These are phyloP conservation scores for Melinaea marsaeus DNA, from an alignment of 2,888 invertebrate genomes.

Conservation along the genomic window DNA sequence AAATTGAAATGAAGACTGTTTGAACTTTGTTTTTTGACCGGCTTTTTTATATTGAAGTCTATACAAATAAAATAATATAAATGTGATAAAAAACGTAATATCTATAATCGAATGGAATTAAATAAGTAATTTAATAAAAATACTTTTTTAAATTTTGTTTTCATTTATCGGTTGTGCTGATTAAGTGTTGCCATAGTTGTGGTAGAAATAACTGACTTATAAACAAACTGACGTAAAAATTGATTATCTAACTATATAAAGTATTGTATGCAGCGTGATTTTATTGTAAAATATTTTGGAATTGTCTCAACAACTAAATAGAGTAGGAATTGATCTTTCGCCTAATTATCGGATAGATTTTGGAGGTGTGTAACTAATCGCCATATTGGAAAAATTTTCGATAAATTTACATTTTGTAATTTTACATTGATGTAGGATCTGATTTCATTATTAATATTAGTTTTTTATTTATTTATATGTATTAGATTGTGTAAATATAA, in stretches of 20 bases:
- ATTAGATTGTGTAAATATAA: conserved; percentile 62
- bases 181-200: neutral
- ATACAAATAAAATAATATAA: neutral
- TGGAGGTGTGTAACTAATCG: conserved; percentile 29
- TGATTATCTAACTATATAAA: conserved; percentile 3
- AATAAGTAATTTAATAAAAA: no score
- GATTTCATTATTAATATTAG: conserved; percentile 10
- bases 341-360: conserved; percentile 33
- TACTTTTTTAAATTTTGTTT: no score
- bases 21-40: conserved; percentile 1
- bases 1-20: conserved; percentile 2
- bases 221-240: no score
- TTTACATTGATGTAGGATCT: conserved; percentile 31
- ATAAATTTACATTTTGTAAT: conserved; percentile 53
- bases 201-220: no score
- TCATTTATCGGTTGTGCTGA: no score
- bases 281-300: conserved; percentile 21
- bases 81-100: no score
- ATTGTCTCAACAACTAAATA: conserved; percentile 29
- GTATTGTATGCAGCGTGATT: conserved; percentile 17
- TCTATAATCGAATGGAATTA: no score
- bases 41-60: neutral
- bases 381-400: conserved; percentile 49
- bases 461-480: conserved; percentile 5
- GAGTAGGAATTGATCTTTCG: conserved; percentile 36